Evolutionary conservation across 1,140 invertebrate genomes (phyloP), one percentile per base, ranked within the genome.

Genomic region (Heliconius himera): DNA sequence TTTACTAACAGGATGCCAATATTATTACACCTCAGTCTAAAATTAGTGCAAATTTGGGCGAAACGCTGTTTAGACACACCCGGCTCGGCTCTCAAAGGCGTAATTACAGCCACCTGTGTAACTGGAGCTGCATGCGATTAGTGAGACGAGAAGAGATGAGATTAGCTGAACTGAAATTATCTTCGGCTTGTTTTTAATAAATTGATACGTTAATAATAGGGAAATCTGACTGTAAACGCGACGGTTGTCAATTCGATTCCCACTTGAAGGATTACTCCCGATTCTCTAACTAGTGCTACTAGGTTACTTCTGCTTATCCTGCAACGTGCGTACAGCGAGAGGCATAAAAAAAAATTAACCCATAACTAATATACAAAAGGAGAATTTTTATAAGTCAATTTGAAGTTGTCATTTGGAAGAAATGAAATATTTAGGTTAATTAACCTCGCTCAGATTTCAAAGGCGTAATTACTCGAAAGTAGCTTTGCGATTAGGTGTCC

Each of bases 61-160:
- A 46, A 51, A 51, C 66, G 77, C 81, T 84, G 83, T 89, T 88
- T 86, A 87, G 83, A 77, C 70, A 76, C 78, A 76, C 77, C 51
- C 74, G 51, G 54, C 75, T 81, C 80, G 51, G 70, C 77, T 82
- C 79, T 83, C 79, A 82, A 82, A 84, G 79, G 80, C 71, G 73
- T 85, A 85, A 84, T 85, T 85, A 82, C 79, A 72, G 51, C 79
- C 60, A 76, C 71, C 77, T 74, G 79, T 82, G 83, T 79, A 76
- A 84, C 81, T 49, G 73, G 82, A 85, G 81, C 79, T 76, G 83
- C 81, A 83, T 76, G 76, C 79, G 77, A 73, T 81, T 84, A 80
- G 76, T 51, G 41, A 56, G 66, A 70, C 46, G 60, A 75, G 66
- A 49, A 41, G 46, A 75, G 66, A 51, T 71, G 46, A 70, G 26